These are phyloP conservation scores for Yponomeuta cagnagella DNA, from an alignment of 2,888 invertebrate genomes.

Conservation along the genomic window DNA sequence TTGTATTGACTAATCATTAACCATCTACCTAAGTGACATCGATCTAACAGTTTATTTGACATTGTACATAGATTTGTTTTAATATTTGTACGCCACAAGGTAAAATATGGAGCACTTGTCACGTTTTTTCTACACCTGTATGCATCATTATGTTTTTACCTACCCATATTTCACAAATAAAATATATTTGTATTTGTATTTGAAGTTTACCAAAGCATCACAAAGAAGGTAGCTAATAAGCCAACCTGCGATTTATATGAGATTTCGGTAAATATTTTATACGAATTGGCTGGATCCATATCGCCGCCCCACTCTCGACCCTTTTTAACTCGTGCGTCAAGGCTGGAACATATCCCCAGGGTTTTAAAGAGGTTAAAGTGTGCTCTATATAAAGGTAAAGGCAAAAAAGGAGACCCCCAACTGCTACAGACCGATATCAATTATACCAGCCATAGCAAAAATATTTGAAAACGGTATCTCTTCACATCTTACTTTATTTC, in stretches of 20 bases:
- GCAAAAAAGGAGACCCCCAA: conserved; percentile 3
- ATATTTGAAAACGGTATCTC: background rate
- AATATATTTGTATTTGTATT: no score
- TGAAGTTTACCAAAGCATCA: conserved; percentile 2
- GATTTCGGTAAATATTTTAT: background rate
- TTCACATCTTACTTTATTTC: background rate
- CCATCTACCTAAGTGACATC: no score
- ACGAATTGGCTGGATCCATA: background rate
- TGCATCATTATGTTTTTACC: no score
- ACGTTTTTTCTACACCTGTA: no score
- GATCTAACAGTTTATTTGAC: no score
- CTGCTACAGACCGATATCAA: background rate
- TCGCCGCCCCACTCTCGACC: background rate
- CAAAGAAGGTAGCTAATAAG: conserved; percentile 6
- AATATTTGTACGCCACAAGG: no score
- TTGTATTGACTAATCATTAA: no score
- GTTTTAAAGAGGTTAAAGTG: background rate
- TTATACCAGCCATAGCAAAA: background rate
- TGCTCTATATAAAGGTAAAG: conserved; percentile 2
- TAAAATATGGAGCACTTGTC: no score
- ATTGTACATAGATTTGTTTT: no score
- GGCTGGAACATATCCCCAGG: background rate
- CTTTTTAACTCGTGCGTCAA: background rate
- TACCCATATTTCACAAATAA: no score
- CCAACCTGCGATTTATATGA: background rate